Evolutionary conservation across 1,140 invertebrate genomes (phyloP).

Genomic region (Branchinecta lindahli): DNA sequence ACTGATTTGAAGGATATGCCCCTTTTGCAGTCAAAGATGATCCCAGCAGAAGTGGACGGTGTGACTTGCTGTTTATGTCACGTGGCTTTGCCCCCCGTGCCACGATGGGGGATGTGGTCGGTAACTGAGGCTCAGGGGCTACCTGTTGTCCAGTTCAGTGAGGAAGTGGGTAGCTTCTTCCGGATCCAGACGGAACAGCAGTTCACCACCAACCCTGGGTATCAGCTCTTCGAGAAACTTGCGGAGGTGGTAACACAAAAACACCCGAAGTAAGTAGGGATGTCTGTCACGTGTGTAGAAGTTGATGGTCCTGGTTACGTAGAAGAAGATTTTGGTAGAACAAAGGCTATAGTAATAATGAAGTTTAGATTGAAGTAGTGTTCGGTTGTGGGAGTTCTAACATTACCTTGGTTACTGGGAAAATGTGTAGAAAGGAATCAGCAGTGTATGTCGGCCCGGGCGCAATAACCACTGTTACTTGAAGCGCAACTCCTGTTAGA

Average conservation of each 20-base stretch:
- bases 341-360: too few relatives aligned
- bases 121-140: background rate
- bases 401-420: too few relatives aligned
- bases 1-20: too few relatives aligned
- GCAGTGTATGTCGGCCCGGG: too few relatives aligned
- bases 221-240: background rate
- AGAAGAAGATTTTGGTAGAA: too few relatives aligned
- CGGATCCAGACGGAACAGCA: background rate
- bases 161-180: slow-evolving; percentile 5
- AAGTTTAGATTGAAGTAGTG: too few relatives aligned
- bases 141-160: background rate
- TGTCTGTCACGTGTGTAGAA: too few relatives aligned
- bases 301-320: too few relatives aligned
- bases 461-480: too few relatives aligned
- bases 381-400: too few relatives aligned
- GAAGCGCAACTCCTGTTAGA: too few relatives aligned
- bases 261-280: background rate
- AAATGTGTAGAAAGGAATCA: too few relatives aligned
- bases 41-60: background rate
- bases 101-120: background rate
- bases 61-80: background rate
- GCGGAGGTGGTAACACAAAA: background rate
- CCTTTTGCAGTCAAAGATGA: background rate
- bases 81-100: background rate
- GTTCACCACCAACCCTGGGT: background rate